A percentile compares a stretch with the other conserved stretches of the same genome.
Evolutionary conservation across 2,888 invertebrate species (phyloP).

Genomic region (Odontocolon sp.): DNA sequence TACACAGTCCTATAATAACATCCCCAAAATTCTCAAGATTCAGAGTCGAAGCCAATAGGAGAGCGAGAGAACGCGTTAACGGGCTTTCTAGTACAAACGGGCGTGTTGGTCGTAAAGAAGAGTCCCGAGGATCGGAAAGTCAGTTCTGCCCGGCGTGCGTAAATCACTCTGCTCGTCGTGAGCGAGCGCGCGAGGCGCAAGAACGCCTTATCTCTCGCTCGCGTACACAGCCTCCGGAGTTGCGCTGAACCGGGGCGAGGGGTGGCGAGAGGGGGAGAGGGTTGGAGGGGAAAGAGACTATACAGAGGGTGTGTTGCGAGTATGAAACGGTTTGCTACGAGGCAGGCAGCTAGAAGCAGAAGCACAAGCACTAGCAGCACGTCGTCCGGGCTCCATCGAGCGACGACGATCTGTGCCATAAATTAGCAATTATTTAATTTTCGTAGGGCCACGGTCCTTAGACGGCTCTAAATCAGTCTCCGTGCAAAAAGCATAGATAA

Average conservation of each 20-base stretch:
- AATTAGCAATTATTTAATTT: conserved; percentile 82
- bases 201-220: conserved; percentile 66
- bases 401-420: conserved; percentile 79
- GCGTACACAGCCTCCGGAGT: conserved; percentile 64
- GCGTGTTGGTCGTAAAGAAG: conserved; percentile 50
- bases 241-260: conserved; percentile 31
- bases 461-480: conserved; percentile 81
- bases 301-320: conserved; percentile 59
- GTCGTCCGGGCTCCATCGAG: conserved; percentile 69
- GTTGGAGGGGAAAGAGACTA: conserved; percentile 31
- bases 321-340: conserved; percentile 50
- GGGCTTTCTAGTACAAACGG: conserved; percentile 22
- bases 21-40: conserved; percentile 12
- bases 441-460: conserved; percentile 81
- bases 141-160: conserved; percentile 40
- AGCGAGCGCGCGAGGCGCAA: conserved; percentile 60
- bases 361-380: conserved; percentile 60
- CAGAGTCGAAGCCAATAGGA: neutral
- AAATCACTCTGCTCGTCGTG: conserved; percentile 51
- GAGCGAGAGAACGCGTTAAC: neutral
- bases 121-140: conserved; percentile 56
- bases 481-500: conserved; percentile 81
- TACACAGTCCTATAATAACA: conserved; percentile 3
- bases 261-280: conserved; percentile 20
- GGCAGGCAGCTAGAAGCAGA: conserved; percentile 52